Conservation (phyloP, 2,888 invertebrate species). For the Callyntrura guangdongensis region DNA sequence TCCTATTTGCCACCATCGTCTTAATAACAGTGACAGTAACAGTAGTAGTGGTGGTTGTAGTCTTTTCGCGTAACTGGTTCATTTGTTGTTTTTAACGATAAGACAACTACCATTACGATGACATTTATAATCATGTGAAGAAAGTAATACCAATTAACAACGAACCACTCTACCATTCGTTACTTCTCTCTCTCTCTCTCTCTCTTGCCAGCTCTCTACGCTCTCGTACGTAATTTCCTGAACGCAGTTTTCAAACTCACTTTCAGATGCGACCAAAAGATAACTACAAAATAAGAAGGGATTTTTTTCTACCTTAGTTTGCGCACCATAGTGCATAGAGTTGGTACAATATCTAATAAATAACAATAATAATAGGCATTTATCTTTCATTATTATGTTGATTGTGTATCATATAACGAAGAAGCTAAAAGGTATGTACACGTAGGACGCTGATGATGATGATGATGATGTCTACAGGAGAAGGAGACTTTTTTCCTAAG, state of each 20-base stretch:
- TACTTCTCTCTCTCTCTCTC: too few species aligned
- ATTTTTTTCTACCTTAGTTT: too few species aligned
- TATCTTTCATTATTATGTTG: slow-evolving; percentile 32
- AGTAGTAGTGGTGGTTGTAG: not conserved
- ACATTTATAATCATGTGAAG: slow-evolving; percentile 18
- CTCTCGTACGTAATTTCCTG: slow-evolving; percentile 63
- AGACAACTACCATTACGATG: not conserved
- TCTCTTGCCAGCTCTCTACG: not conserved
- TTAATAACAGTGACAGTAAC: not conserved
- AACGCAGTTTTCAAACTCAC: slow-evolving; percentile 62
- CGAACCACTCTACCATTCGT: too few species aligned
- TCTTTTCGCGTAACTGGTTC: not conserved
- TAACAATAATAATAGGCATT: slow-evolving; percentile 43
- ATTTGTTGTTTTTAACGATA: slow-evolving; percentile 13
- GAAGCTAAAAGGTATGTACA: too few species aligned
- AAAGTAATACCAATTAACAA: slow-evolving; percentile 54
- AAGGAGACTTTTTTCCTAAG: slow-evolving; percentile 13
- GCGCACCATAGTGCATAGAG: not conserved
- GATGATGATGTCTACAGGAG: slow-evolving; percentile 23
- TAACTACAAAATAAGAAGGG: slow-evolving; percentile 24
- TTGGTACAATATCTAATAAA: not conserved
- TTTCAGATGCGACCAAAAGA: slow-evolving; percentile 68
- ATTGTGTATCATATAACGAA: not conserved
- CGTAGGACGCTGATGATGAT: not conserved
- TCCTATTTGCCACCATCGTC: too few species aligned